phyloP scores from a whole-genome alignment of 2,113 vertebrate genomes.

The Barnardius zonarius region DNA sequence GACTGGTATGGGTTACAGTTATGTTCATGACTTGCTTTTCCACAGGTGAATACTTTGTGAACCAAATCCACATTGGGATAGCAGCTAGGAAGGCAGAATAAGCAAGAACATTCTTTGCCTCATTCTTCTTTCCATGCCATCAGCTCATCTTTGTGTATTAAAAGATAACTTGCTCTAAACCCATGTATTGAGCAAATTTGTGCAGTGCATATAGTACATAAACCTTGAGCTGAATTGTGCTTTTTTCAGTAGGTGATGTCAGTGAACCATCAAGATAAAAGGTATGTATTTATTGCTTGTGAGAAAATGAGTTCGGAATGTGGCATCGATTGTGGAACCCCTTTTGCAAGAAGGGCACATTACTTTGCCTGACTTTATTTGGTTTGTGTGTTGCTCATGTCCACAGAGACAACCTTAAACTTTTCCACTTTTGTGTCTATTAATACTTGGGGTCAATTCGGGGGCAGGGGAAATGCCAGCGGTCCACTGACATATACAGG shows the following conservation, averaged over 20 bases:
- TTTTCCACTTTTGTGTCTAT: not conserved
- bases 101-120: not conserved
- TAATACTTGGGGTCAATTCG: not conserved
- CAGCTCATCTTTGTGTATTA: not conserved
- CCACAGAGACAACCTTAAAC: not conserved
- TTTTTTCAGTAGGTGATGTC: not conserved
- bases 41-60: not conserved
- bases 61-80: not conserved
- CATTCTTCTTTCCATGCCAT: not conserved
- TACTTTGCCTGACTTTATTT: not conserved
- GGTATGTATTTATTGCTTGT: not conserved
- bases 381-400: not conserved
- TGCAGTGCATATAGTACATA: not conserved
- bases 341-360: not conserved
- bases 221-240: not conserved
- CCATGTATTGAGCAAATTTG: not conserved
- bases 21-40: not conserved
- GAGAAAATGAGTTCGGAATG: not conserved
- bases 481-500: not conserved
- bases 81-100: not conserved
- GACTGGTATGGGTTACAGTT: not conserved
- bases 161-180: not conserved
- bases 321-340: not conserved
- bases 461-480: not conserved
- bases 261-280: not conserved